A percentile compares a stretch with the other conserved stretches of the same genome.
Evolutionary conservation across 2,113 vertebrate species (phyloP).

Genomic region (Pomatostomus ruficeps): DNA sequence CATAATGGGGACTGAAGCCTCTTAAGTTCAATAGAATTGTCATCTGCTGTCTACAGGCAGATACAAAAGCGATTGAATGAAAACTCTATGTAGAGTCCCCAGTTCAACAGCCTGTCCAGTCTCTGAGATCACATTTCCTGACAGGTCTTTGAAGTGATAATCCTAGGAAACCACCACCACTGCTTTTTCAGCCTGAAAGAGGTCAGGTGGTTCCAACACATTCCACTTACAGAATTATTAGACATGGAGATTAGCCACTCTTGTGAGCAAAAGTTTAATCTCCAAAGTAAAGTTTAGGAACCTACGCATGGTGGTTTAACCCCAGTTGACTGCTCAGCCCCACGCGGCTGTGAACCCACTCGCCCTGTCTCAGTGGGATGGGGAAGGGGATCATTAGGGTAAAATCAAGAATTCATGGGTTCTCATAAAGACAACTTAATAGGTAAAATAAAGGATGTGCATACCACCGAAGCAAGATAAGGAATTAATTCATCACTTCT

Average conservation of each 20-base stretch:
- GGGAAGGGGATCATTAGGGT: not conserved
- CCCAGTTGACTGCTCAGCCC: not conserved
- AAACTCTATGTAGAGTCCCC: not conserved
- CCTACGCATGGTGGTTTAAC: not conserved
- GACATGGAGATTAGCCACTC: not conserved
- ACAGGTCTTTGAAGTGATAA: not conserved
- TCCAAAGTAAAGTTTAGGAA: not conserved
- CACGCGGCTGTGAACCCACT: rapidly evolving
- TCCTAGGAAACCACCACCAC: not conserved
- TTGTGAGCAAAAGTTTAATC: not conserved
- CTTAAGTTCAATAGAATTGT: not conserved
- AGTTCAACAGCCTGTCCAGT: not conserved
- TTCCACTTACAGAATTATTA: not conserved
- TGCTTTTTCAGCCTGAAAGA: not conserved
- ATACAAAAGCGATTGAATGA: not conserved
- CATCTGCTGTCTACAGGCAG: not conserved
- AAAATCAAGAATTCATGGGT: not conserved
- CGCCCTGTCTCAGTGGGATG: not conserved
- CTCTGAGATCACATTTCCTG: not conserved
- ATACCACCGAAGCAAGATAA: not conserved
- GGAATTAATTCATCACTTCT: not conserved
- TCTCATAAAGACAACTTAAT: not conserved
- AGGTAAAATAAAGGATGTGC: not conserved
- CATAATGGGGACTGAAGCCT: not conserved
- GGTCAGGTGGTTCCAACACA: not conserved